These are phyloP conservation scores for Gymnosoma rotundatum DNA, from an alignment of 2,888 invertebrate species.

Conservation along the genomic window DNA sequence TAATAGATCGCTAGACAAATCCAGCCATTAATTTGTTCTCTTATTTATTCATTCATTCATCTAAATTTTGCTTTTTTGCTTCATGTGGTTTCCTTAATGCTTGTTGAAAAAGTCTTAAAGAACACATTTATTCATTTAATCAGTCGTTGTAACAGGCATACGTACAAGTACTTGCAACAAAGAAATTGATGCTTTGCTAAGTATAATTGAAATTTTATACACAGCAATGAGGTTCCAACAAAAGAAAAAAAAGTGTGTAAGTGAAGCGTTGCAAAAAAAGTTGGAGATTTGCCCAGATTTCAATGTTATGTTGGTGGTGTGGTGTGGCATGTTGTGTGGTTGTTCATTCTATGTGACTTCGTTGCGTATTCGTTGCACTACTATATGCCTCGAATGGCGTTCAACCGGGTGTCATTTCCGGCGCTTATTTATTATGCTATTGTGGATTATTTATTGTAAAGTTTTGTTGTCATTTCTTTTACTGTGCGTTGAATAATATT, in stretches of 20 bases:
- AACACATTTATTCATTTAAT: background rate
- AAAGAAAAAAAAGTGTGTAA: background rate
- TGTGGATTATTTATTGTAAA: conserved; percentile 46
- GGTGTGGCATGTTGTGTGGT: conserved; percentile 14
- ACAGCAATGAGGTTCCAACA: background rate
- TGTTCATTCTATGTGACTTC: background rate
- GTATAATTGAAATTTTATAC: conserved; percentile 40
- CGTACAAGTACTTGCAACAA: too few species aligned
- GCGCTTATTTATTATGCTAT: conserved; percentile 56
- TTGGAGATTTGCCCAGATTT: conserved; percentile 45
- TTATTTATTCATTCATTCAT: conserved; percentile 2
- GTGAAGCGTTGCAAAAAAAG: background rate
- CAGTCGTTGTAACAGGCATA: too few species aligned
- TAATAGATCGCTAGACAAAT: too few species aligned
- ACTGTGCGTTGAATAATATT: conserved; percentile 26
- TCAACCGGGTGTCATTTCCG: conserved; percentile 64
- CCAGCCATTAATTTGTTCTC: background rate
- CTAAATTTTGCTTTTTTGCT: background rate
- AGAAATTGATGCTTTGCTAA: background rate
- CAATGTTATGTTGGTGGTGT: background rate
- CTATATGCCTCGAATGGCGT: conserved; percentile 50
- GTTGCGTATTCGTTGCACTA: background rate
- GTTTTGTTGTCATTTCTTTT: conserved; percentile 21
- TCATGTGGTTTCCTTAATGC: conserved; percentile 36
- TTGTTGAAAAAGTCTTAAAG: conserved; percentile 4